Evolutionary conservation across 2,797 vertebrate genomes (phyloP).

Genomic region (Bovichtus variegatus): DNA sequence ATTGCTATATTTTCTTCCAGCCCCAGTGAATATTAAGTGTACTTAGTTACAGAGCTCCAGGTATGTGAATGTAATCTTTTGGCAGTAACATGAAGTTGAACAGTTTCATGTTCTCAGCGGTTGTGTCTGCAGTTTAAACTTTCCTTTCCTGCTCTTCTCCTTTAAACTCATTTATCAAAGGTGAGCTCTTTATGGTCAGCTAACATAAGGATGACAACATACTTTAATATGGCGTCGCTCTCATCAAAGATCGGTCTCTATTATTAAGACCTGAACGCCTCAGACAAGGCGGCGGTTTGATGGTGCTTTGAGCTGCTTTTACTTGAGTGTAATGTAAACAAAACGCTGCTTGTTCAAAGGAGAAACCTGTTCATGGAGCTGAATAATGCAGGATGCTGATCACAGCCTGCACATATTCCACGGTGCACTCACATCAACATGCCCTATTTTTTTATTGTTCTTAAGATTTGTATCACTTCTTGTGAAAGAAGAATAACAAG

Average conservation of each 20-base stretch:
- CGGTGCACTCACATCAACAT: slow-evolving; percentile 22
- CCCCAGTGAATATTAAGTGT: no score
- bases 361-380: slow-evolving; percentile 33
- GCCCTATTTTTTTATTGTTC: slow-evolving; percentile 32
- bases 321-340: slow-evolving; percentile 54
- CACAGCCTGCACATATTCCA: slow-evolving; percentile 30
- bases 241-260: slow-evolving; percentile 58
- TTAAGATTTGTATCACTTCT: slow-evolving; percentile 19
- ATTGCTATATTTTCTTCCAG: no score
- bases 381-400: slow-evolving; percentile 58
- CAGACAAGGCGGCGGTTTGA: no score
- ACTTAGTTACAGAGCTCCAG: no score
- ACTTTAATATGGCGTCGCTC: slow-evolving; percentile 59
- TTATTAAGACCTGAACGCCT: slow-evolving; percentile 59
- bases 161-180: slow-evolving; percentile 65
- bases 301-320: slow-evolving; percentile 53
- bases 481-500: slow-evolving; percentile 35
- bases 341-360: slow-evolving; percentile 56
- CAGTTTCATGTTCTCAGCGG: slow-evolving; percentile 27
- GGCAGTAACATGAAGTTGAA: slow-evolving; percentile 18
- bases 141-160: slow-evolving; percentile 29
- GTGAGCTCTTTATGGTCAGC: no score
- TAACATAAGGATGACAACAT: no score
- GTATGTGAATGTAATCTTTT: slow-evolving; percentile 1
- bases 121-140: slow-evolving; percentile 53